A percentile compares a stretch with the other conserved stretches of the same genome.
These are phyloP conservation scores for Himalopsyche kuldschensis DNA, from an alignment of 2,888 invertebrate genomes.

Conservation along the genomic window DNA sequence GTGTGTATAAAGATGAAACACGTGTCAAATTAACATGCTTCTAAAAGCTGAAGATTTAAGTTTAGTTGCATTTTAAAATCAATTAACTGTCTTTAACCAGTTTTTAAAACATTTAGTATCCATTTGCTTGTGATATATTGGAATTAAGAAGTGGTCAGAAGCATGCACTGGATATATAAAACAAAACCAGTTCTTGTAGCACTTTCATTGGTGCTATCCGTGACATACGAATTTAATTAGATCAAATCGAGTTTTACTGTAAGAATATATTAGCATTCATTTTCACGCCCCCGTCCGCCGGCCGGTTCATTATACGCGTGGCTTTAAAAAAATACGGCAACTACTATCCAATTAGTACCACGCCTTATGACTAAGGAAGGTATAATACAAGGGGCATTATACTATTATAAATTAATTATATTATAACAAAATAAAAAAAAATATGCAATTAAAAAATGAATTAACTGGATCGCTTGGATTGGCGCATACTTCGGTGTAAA, in stretches of 20 bases:
- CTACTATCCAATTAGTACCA: not conserved
- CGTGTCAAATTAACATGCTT: too few species aligned
- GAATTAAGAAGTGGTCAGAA: not conserved
- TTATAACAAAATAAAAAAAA: too few species aligned
- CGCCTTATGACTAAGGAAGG: not conserved
- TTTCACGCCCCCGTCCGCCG: constrained; percentile 3
- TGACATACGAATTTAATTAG: not conserved
- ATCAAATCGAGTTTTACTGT: not conserved
- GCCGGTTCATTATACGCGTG: not conserved
- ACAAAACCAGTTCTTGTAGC: not conserved
- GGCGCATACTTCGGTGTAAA: not conserved
- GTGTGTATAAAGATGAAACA: too few species aligned
- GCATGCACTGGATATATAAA: not conserved
- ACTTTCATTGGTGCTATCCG: not conserved
- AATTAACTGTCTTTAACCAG: too few species aligned
- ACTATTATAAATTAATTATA: not conserved
- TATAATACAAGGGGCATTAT: not conserved
- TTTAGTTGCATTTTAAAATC: too few species aligned
- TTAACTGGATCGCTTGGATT: too few species aligned
- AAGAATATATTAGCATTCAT: constrained; percentile 6
- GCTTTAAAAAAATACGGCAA: not conserved
- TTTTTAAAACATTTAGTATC: too few species aligned
- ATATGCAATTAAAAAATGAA: too few species aligned
- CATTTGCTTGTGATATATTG: not conserved
- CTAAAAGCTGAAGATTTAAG: too few species aligned